Percentiles rank a stretch among this genome's conserved stretches.
phyloP scores from a whole-genome alignment of 2,797 vertebrate species.

The Cercopithecus mitis region DNA sequence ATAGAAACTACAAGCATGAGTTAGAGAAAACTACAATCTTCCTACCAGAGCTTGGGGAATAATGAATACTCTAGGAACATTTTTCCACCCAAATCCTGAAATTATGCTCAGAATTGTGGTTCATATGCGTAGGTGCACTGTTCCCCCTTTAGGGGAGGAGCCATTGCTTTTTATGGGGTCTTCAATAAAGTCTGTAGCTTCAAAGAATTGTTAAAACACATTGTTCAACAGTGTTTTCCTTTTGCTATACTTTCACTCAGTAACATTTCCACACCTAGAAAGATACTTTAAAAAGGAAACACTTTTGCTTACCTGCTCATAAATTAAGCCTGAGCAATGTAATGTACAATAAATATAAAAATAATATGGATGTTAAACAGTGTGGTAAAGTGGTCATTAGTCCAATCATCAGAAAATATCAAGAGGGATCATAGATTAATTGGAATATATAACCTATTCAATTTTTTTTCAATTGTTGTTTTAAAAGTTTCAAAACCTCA shows the following conservation, averaged over 20 bases:
- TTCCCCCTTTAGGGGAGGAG: fast-evolving
- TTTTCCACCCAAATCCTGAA: not conserved
- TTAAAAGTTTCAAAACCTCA: not conserved
- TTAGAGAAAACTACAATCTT: not conserved
- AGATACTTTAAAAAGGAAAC: not conserved
- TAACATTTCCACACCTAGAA: not conserved
- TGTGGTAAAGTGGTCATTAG: not conserved
- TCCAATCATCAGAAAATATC: not conserved
- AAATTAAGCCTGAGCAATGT: not conserved
- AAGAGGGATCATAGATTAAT: not conserved
- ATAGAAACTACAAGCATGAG: not conserved
- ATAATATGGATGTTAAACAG: not conserved
- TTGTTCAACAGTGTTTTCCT: not conserved
- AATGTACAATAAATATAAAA: not conserved
- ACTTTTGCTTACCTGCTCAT: not conserved
- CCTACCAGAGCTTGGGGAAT: not conserved
- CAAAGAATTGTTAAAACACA: not conserved
- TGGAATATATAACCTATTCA: not conserved
- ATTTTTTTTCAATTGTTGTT: not conserved
- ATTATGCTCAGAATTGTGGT: not conserved
- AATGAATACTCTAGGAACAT: not conserved
- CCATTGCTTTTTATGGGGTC: not conserved
- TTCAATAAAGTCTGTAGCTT: not conserved
- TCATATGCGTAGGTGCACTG: too few relatives aligned
- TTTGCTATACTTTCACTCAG: not conserved